A percentile compares a stretch with the other conserved stretches of the same genome.
Evolutionary conservation across 2,888 invertebrate genomes (phyloP).

Genomic region (Harmothoe impar): DNA sequence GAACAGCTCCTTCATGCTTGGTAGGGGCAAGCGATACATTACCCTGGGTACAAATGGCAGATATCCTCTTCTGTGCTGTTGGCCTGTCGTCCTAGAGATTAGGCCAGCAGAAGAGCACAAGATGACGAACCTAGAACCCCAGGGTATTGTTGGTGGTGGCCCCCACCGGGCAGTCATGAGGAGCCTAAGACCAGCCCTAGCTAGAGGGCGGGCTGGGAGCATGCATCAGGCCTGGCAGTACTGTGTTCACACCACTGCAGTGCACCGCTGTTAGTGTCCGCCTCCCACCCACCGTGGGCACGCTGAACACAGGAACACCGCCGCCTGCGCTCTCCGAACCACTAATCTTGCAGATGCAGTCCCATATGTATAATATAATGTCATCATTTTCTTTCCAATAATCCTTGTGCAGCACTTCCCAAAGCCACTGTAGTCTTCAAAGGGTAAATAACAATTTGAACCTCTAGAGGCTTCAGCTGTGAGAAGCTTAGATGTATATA

Average conservation of each 20-base stretch:
- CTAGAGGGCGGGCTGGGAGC: slow-evolving; percentile 63
- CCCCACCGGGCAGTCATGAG: slow-evolving; percentile 60
- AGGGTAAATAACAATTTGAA: background rate
- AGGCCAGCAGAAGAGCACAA: slow-evolving; percentile 31
- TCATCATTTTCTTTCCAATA: slow-evolving; percentile 33
- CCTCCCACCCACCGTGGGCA: slow-evolving; percentile 44
- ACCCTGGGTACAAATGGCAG: slow-evolving; percentile 61
- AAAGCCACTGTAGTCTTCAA: slow-evolving; percentile 46
- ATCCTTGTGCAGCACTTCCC: slow-evolving; percentile 61
- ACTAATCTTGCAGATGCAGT: slow-evolving; percentile 39
- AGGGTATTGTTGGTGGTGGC: slow-evolving; percentile 59
- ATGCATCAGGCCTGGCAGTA: slow-evolving; percentile 65
- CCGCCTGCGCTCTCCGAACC: slow-evolving; percentile 45
- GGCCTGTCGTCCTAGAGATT: background rate
- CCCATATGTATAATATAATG: slow-evolving; percentile 36
- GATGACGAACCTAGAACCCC: slow-evolving; percentile 60
- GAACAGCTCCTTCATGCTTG: slow-evolving; percentile 64
- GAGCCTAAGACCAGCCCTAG: slow-evolving; percentile 35
- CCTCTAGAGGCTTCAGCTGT: background rate
- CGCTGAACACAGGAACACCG: slow-evolving; percentile 43
- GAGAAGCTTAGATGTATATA: background rate
- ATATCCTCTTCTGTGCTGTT: slow-evolving; percentile 56
- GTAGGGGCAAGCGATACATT: slow-evolving; percentile 63
- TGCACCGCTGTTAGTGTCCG: slow-evolving; percentile 33
- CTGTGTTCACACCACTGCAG: slow-evolving; percentile 61